Percentiles rank a stretch among this genome's conserved stretches.
phyloP scores from a whole-genome alignment of 2,888 invertebrate species.

The Pseudeuparius sepicola region DNA sequence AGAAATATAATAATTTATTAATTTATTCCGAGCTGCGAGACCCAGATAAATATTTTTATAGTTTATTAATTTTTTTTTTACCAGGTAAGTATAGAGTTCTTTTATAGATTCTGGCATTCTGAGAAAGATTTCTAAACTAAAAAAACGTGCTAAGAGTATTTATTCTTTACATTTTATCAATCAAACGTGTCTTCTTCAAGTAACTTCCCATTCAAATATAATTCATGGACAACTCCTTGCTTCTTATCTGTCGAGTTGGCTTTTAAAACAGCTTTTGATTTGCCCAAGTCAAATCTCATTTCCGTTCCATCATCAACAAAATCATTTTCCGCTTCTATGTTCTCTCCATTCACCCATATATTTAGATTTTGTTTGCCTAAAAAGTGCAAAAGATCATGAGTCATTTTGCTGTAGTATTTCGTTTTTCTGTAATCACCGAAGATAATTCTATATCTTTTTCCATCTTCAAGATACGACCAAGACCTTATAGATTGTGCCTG shows the following conservation, averaged over 20 bases:
- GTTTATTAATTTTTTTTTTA: background rate
- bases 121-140: too few relatives aligned
- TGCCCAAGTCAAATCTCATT: conserved; percentile 59
- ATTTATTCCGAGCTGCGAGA: conserved; percentile 2
- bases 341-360: conserved; percentile 66
- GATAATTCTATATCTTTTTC: conserved; percentile 55
- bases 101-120: too few relatives aligned
- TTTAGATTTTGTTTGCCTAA: conserved; percentile 65
- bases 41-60: too few relatives aligned
- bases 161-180: too few relatives aligned
- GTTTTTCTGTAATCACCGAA: conserved; percentile 46
- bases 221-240: conserved; percentile 34
- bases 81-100: too few relatives aligned
- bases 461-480: conserved; percentile 54
- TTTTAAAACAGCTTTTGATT: conserved; percentile 35
- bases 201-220: conserved; percentile 28
- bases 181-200: background rate
- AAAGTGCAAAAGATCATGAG: conserved; percentile 5
- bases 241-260: conserved; percentile 45
- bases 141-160: too few relatives aligned
- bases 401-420: background rate
- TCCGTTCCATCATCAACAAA: conserved; percentile 81
- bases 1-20: background rate
- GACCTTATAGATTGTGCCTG: conserved; percentile 65
- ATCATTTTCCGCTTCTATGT: conserved; percentile 62